Base-by-base conservation (phyloP, 1,140 invertebrate species). In the Drosophila burlai region DNA sequence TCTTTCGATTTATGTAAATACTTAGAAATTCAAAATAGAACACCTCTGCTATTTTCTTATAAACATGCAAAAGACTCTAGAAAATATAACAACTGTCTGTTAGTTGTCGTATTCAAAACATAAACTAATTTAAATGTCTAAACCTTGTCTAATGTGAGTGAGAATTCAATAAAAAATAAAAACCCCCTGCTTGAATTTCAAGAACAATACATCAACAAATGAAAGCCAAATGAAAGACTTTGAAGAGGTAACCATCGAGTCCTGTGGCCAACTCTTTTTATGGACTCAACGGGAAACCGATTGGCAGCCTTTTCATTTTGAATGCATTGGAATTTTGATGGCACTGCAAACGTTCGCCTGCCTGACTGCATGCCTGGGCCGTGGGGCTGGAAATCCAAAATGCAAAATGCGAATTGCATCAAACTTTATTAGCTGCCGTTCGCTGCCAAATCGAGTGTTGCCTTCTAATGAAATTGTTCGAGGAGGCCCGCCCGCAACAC, bases 321-420 rank as follows among this genome's bases (percentile, higher is more conserved):
- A 55, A 81, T 77, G 57, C 83, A 87, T 83, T 81, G 76, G 72
- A 71, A 78, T 75, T 75, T 71, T 69, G 68, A 75, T 78, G 65
- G 64, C 71, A 38, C 15, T 34, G 54, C 67, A 31, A 73, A 29
- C 52, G 50, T 49, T 50, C 42, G 36, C 13, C 67, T 29, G 59
- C 43, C 47, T 43, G n/a, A 43, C 59, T 34, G 59, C 46, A 43
- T 45, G 49, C 65, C 69, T 50, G 49, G 50, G n/a, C 29, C 52
- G 31, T 38, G 52, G 21, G 36, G 9, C 2, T 11, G 21, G n/a
- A 40, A n/a, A 57, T 57, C 36, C 54, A 57, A 66, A 76, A 86
- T 72, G 5, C 38, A 61, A 57, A 57, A 64, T 46, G 55, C 42
- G 68, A 81, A 72, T 72, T 75, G 68, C 64, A 75, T 65, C 61